These are phyloP conservation scores for Apoderus coryli DNA, from an alignment of 2,888 invertebrate genomes.

Conservation along the genomic window DNA sequence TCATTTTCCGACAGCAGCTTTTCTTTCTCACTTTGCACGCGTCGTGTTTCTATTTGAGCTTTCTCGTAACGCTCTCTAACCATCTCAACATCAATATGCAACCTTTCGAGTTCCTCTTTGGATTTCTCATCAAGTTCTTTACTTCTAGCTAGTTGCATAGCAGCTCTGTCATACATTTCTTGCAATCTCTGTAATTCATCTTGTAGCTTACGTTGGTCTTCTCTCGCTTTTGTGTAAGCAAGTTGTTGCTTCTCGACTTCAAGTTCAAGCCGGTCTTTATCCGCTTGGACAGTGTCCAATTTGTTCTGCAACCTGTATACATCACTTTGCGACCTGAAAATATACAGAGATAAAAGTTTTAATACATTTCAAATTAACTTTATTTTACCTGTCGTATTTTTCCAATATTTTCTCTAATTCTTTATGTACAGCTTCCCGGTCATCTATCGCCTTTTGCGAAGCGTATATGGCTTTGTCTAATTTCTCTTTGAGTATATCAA, in stretches of 20 bases:
- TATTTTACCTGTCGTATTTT: conserved; percentile 73
- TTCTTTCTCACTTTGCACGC: conserved; percentile 72
- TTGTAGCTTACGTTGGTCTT: conserved; percentile 73
- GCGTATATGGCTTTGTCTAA: conserved; percentile 74
- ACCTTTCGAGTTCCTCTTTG: conserved; percentile 65
- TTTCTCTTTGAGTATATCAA: conserved; percentile 79
- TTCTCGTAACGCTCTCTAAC: conserved; percentile 80
- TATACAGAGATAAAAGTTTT: conserved; percentile 9
- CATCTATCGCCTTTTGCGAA: conserved; percentile 72
- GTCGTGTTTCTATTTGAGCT: conserved; percentile 67
- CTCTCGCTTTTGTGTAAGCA: conserved; percentile 63
- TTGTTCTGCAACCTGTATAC: conserved; percentile 78
- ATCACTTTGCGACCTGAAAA: conserved; percentile 71
- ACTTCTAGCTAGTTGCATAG: conserved; percentile 65
- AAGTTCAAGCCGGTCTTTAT: conserved; percentile 71
- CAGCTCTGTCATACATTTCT: conserved; percentile 79
- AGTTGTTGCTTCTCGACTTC: conserved; percentile 77
- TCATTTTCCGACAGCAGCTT: conserved; percentile 74
- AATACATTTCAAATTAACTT: not conserved
- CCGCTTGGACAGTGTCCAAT: conserved; percentile 74
- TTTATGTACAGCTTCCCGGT: conserved; percentile 75
- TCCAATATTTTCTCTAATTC: conserved; percentile 87
- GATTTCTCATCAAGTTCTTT: conserved; percentile 87
- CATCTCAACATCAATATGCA: conserved; percentile 71
- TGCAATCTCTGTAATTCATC: conserved; percentile 75